Base-by-base conservation (phyloP, 2,797 vertebrate genomes). In the Atherinosoma microstoma region DNA sequence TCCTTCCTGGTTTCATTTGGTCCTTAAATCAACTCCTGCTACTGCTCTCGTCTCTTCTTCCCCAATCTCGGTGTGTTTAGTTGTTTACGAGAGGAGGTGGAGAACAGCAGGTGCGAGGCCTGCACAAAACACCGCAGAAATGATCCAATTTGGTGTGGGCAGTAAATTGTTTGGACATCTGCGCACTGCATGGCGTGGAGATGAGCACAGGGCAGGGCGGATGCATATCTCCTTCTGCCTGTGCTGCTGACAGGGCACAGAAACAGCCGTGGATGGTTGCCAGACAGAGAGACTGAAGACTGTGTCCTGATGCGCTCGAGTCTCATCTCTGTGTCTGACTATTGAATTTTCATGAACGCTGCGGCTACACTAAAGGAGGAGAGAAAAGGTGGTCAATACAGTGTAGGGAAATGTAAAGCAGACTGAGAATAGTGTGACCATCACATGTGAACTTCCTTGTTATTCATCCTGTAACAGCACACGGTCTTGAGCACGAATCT, bases 131-230 rank as follows among this genome's bases (percentile, higher is more conserved):
- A 84, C 84, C 78, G 73, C 83, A 89, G 90, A 93, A 89, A 81
- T 87, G 86, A 92, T 93, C 87, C 86, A 93, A 92, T 94, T 94
- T 92, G 84, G 84, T 89, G 76, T 60, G 86, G 76, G 90, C 88
- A 90, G 90, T 94, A 93, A 94, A 95, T 93, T 88, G 83, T 79
- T 73, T 76, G 81, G 86, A 90, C 89, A 86, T 88, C 83, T 87
- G 84, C 47, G 68, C 78, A 54, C 69, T 64, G 79, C 83, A 61
- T 45, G 73, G 79, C 16, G 66, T 67, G 38, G 79, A 81, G 86
- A 86, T 38, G 78, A 84, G 88, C 83, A 20, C 75, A 27, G 78
- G 76, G 79, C 76, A 67, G 76, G 77, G 68, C 68, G 79, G 80
- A 75, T 79, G 80, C 80, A 73, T 88, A 78, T 82, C 90, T 86